Conservation (phyloP, 2,797 vertebrate genomes). For the Cetoscarus ocellatus region DNA sequence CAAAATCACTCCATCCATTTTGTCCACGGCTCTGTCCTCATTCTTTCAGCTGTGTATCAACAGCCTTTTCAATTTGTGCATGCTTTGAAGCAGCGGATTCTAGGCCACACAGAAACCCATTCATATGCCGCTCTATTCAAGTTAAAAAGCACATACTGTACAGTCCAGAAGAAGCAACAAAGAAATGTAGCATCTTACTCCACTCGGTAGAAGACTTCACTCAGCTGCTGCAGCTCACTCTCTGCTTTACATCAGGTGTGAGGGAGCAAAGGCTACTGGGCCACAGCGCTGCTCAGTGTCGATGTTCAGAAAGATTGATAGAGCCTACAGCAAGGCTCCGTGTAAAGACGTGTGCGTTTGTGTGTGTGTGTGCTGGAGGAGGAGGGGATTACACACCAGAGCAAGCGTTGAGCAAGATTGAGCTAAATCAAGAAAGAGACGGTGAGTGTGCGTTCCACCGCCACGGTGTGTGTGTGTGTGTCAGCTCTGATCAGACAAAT, state of each 20-base stretch:
- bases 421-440: slow-evolving; percentile 64
- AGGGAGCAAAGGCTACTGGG: slow-evolving; percentile 45
- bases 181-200: slow-evolving; percentile 9
- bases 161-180: slow-evolving; percentile 1
- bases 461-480: slow-evolving; percentile 24
- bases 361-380: slow-evolving; percentile 6
- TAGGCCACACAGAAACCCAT: slow-evolving; percentile 23
- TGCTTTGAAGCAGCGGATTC: slow-evolving; percentile 48
- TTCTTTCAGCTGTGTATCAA: slow-evolving; percentile 55
- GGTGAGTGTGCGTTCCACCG: slow-evolving; percentile 43
- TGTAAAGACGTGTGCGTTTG: neutral
- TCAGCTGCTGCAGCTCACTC: slow-evolving; percentile 9
- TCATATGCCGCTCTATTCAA: slow-evolving; percentile 17
- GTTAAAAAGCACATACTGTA: slow-evolving; percentile 7
- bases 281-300: slow-evolving; percentile 30
- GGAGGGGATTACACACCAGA: slow-evolving; percentile 47
- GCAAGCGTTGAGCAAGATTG: slow-evolving; percentile 44
- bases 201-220: slow-evolving; percentile 21
- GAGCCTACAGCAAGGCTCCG: slow-evolving; percentile 26
- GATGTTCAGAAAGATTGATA: slow-evolving; percentile 56
- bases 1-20: slow-evolving; percentile 25
- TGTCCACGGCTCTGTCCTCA: slow-evolving; percentile 52
- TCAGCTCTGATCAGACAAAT: slow-evolving; percentile 66
- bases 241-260: slow-evolving; percentile 52
- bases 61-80: slow-evolving; percentile 48